phyloP scores from a whole-genome alignment of 2,888 invertebrate species.

The Eupithecia pulchellata region DNA sequence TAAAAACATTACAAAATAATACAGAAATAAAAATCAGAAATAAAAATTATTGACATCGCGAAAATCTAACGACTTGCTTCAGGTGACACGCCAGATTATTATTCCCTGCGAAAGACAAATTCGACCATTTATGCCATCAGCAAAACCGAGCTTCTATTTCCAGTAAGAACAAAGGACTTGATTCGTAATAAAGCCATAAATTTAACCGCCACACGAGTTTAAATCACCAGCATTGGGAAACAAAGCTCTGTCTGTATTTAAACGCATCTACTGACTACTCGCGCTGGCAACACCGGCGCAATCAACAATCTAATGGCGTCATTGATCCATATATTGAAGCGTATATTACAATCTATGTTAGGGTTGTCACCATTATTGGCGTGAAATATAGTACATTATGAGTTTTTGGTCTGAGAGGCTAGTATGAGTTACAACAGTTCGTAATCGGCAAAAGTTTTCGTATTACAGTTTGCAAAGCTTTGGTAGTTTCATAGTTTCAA shows the following conservation, averaged over 20 bases:
- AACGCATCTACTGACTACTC: background rate
- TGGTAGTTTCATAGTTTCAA: no score
- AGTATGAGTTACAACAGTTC: background rate
- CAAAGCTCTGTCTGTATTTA: background rate
- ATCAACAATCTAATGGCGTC: slow-evolving; percentile 8
- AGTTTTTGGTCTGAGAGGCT: no score
- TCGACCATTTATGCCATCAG: background rate
- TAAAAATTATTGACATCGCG: no score
- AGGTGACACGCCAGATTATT: background rate
- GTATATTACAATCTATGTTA: background rate
- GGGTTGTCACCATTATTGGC: background rate
- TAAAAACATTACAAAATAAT: no score
- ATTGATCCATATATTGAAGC: slow-evolving; percentile 6
- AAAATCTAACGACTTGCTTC: background rate
- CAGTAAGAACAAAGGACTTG: background rate
- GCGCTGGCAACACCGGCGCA: slow-evolving; percentile 1
- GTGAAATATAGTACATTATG: background rate
- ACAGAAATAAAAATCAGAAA: no score
- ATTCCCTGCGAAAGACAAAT: background rate
- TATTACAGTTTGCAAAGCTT: no score
- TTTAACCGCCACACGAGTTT: background rate
- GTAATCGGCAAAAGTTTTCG: background rate
- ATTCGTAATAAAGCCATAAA: slow-evolving; percentile 5
- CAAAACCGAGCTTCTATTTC: background rate
- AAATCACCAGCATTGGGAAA: background rate